Evolutionary conservation across 2,888 invertebrate genomes (phyloP).

Genomic region (Clostera curtula): DNA sequence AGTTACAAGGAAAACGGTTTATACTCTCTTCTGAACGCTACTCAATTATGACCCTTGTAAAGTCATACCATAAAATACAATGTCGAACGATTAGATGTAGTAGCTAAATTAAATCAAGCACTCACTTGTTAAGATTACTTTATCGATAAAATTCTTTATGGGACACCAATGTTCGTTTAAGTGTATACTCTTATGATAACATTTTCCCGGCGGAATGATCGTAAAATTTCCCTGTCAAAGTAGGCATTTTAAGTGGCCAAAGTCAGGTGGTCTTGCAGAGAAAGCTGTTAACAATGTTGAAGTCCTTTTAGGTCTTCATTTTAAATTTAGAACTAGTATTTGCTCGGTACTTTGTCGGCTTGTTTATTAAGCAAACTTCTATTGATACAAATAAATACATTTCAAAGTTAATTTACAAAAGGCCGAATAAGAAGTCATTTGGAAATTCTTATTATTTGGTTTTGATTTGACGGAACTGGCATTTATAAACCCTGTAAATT

Average conservation of each 20-base stretch:
- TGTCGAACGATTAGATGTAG: conserved; percentile 11
- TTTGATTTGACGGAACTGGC: too few species aligned
- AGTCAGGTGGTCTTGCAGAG: conserved; percentile 31
- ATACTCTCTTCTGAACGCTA: conserved; percentile 7
- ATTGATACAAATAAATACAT: too few species aligned
- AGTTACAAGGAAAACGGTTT: conserved; percentile 15
- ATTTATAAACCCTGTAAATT: too few species aligned
- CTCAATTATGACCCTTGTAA: conserved; percentile 12
- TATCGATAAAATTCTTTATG: conserved; percentile 37
- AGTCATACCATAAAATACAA: conserved; percentile 14
- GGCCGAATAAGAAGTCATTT: too few species aligned
- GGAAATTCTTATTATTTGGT: too few species aligned
- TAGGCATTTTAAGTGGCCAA: conserved; percentile 24
- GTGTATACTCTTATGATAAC: conserved; percentile 40
- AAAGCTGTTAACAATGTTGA: too few species aligned
- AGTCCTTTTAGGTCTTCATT: too few species aligned
- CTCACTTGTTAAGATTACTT: conserved; percentile 35
- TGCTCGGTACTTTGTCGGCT: too few species aligned
- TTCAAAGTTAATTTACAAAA: too few species aligned
- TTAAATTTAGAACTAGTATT: too few species aligned
- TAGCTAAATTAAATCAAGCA: conserved; percentile 27
- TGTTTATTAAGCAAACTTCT: too few species aligned
- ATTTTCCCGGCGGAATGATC: conserved; percentile 47
- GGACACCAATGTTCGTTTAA: conserved; percentile 31
- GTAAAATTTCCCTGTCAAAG: conserved; percentile 43